phyloP scores from a whole-genome alignment of 2,888 invertebrate genomes.

The Caenorhabditis sulstoni region DNA sequence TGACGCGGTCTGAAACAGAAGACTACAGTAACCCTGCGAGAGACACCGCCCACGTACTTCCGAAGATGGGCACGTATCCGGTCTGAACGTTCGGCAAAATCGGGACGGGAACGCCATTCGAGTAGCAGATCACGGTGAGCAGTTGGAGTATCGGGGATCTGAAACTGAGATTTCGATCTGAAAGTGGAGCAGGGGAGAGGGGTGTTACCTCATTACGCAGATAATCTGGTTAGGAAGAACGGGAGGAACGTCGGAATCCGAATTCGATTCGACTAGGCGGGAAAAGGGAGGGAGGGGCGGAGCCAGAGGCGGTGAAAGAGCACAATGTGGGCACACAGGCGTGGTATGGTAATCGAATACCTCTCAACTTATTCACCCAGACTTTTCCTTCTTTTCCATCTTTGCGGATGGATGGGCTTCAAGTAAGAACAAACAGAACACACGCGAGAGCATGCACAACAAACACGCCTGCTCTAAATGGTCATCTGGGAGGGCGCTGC shows the following conservation, averaged over 20 bases:
- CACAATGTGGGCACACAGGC: constrained; percentile 30
- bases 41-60: constrained; percentile 37
- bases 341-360: constrained; percentile 52
- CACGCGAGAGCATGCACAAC: constrained; percentile 49
- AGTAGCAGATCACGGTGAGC: constrained; percentile 8
- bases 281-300: not conserved
- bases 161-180: not conserved
- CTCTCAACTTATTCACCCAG: constrained; percentile 38
- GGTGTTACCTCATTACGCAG: not conserved
- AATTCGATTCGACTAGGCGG: too few relatives aligned
- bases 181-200: too few relatives aligned
- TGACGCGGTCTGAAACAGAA: constrained; percentile 39
- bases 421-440: constrained; percentile 52
- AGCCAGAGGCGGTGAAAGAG: constrained; percentile 18
- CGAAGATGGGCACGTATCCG: constrained; percentile 54
- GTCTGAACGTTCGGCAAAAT: constrained; percentile 41
- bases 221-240: too few relatives aligned
- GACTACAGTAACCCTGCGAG: not conserved
- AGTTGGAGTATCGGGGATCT: constrained; percentile 22
- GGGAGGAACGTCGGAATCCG: too few relatives aligned
- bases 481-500: constrained; percentile 33
- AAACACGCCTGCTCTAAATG: constrained; percentile 49
- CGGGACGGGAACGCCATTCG: constrained; percentile 20
- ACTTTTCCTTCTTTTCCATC: not conserved
- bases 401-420: constrained; percentile 7